Evolutionary conservation across 1,140 invertebrate species (phyloP), one percentile per base, ranked within the genome.

Genomic region (Bombus pyrosoma): DNA sequence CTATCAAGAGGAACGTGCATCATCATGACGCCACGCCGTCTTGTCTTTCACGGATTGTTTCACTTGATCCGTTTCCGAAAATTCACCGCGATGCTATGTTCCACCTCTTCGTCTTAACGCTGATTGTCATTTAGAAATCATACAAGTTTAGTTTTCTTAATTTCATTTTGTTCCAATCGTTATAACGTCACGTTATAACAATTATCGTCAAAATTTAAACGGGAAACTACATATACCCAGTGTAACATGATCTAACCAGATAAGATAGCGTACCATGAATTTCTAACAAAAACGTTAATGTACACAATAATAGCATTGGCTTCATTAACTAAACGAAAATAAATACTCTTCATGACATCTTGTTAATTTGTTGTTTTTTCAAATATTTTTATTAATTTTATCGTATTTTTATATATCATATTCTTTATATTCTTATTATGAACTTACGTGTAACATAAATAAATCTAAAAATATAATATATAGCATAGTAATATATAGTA

Each of bases 241-340:
- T 86, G 88, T 90, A 89, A 90, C 34, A 37, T 32, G 81, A 90
- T 82, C 57, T 43, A 77, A 47, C 5, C 15, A 86, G 88, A 90
- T 90, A 87, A 90, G 87, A 90, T 89, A 90, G 3, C 43, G 12
- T 25, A 72, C n/a, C n/a, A 57, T 34, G 72, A 89, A 81, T 83
- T 81, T 73, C 22, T 72, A 89, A 76, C 72, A 69, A 76, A 75
- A 86, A 88, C 71, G 10, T 80, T 37, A 79, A 72, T 37, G 18
- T 28, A 25, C 0, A 22, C 5, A 64, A 71, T 79, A 79, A 79
- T 41, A n/a, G 13, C 5, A 32, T 13, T 41, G 53, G 9, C n/a
- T 75, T 43, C 47, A 25, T 25, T 28, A 32, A 64, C 8, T 41
- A n/a, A 43, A 22, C 13, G 28, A 37, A 2, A 18, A 75, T 22